These are phyloP conservation scores for Crotalus helleri DNA, from an alignment of 2,113 vertebrate species.

Conservation along the genomic window DNA sequence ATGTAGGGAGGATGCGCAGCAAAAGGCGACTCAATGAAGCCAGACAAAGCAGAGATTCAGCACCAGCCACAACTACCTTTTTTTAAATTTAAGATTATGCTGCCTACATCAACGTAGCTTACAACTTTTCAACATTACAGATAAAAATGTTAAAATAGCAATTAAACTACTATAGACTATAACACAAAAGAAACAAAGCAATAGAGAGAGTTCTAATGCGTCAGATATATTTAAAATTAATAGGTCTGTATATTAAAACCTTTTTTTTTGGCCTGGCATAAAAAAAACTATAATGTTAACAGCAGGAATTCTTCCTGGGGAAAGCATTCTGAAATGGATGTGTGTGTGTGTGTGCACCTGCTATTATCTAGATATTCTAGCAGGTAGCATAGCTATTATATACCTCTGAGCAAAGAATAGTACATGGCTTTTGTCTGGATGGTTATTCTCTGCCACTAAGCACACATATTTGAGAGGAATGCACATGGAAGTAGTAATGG, in stretches of 20 bases:
- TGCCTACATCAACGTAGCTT: background rate
- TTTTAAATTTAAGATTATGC: background rate
- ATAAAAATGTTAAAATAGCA: background rate
- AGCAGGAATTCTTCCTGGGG: background rate
- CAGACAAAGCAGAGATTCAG: background rate
- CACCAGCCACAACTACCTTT: background rate
- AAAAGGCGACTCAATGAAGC: background rate
- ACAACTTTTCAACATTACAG: background rate
- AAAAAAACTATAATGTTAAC: background rate
- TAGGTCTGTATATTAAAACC: background rate
- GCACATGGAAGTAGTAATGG: background rate
- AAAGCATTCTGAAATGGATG: background rate
- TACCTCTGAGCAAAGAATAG: background rate
- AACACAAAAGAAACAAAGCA: background rate
- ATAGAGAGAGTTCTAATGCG: background rate
- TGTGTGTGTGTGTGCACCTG: background rate
- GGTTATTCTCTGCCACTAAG: background rate
- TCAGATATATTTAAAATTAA: background rate
- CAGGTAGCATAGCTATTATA: background rate
- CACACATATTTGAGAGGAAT: background rate
- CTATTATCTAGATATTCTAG: background rate
- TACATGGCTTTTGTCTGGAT: background rate
- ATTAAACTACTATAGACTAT: background rate
- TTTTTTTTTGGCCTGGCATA: background rate
- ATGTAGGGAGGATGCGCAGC: background rate